These are phyloP conservation scores for Lycaena phlaeas DNA, from an alignment of 2,888 invertebrate species.

Conservation along the genomic window DNA sequence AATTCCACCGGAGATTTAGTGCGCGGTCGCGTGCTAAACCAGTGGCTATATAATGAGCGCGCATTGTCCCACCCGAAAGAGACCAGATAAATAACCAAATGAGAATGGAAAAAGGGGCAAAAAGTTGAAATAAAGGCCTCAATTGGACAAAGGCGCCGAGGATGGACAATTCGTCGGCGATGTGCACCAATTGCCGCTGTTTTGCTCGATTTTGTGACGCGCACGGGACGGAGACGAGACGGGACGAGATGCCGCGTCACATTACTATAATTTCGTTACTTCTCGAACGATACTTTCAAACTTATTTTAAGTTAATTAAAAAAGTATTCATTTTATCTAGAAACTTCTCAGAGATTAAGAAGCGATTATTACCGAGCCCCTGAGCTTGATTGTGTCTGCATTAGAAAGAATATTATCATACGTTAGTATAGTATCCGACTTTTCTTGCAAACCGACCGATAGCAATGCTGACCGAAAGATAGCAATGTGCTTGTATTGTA, in stretches of 20 bases:
- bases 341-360: too few species aligned
- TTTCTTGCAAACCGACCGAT: too few species aligned
- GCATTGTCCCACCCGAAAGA: constrained; percentile 50
- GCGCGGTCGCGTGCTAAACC: constrained; percentile 56
- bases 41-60: constrained; percentile 62
- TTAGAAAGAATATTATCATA: too few species aligned
- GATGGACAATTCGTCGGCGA: constrained; percentile 65
- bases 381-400: too few species aligned
- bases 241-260: constrained; percentile 23
- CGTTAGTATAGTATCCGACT: too few species aligned
- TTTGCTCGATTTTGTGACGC: constrained; percentile 52
- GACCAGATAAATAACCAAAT: constrained; percentile 71
- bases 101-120: constrained; percentile 70
- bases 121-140: constrained; percentile 67
- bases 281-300: too few species aligned
- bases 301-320: too few species aligned
- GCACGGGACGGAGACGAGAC: constrained; percentile 27
- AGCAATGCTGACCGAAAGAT: too few species aligned
- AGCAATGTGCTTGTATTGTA: too few species aligned
- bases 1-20: constrained; percentile 69
- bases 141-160: constrained; percentile 71
- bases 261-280: constrained; percentile 55
- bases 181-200: constrained; percentile 72
- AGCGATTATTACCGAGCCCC: too few species aligned
- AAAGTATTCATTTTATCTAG: too few species aligned